Evolutionary conservation across 1,140 invertebrate genomes (phyloP).

Genomic region (Dryas iulia): DNA sequence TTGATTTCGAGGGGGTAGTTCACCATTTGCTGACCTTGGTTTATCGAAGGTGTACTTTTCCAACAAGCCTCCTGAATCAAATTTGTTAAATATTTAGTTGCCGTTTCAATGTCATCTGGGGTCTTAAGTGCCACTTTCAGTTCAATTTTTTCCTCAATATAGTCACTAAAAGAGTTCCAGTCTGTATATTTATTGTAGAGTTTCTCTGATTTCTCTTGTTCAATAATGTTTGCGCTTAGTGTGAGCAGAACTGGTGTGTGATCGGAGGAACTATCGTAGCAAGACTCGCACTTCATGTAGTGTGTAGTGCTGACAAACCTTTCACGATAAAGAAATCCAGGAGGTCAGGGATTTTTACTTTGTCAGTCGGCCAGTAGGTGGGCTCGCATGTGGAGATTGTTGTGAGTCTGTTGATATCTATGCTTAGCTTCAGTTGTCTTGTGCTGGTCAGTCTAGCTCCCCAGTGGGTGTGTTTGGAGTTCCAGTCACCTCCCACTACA

Average conservation of each 20-base stretch:
- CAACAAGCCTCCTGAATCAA: conserved; percentile 46
- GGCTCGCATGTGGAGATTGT: not conserved
- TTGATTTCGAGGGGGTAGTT: not conserved
- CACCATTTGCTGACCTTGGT: not conserved
- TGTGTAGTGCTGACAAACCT: conserved; percentile 7
- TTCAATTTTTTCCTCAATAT: conserved; percentile 19
- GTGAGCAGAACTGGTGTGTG: conserved; percentile 29
- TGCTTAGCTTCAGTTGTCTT: not conserved
- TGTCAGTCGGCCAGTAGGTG: not conserved
- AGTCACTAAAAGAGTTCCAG: conserved; percentile 25
- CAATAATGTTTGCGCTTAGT: conserved; percentile 6
- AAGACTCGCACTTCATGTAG: conserved; percentile 18
- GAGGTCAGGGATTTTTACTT: not conserved
- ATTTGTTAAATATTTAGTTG: conserved; percentile 13
- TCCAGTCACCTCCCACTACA: conserved; percentile 37
- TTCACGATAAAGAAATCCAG: not conserved
- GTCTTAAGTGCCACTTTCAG: conserved; percentile 23
- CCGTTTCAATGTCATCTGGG: conserved; percentile 26
- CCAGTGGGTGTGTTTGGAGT: conserved; percentile 34
- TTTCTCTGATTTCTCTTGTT: not conserved
- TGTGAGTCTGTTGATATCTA: not conserved
- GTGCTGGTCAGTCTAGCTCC: no score
- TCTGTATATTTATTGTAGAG: conserved; percentile 27
- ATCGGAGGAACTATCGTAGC: conserved; percentile 22
- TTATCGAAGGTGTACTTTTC: not conserved